Conservation (phyloP, 1,140 invertebrate species). For the Trissolcus basalis region DNA sequence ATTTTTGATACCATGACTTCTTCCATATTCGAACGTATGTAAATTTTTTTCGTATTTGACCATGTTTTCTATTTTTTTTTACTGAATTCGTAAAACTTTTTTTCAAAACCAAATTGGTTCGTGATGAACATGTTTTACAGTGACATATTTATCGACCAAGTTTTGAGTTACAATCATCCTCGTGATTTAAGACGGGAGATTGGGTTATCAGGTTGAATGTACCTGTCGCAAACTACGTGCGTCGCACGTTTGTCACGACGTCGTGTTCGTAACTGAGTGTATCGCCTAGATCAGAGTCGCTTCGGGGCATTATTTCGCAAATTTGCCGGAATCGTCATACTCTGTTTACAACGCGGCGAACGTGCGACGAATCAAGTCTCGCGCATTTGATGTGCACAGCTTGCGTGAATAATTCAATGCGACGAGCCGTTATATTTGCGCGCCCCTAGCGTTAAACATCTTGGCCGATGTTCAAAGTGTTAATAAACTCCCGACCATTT, state of each 20-base stretch:
- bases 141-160: too few relatives aligned
- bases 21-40: too few relatives aligned
- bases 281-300: constrained; percentile 15
- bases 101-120: too few relatives aligned
- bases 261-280: constrained; percentile 15
- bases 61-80: too few relatives aligned
- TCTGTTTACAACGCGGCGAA: constrained; percentile 12
- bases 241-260: constrained; percentile 24
- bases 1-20: too few relatives aligned
- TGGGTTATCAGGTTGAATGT: constrained; percentile 5
- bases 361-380: constrained; percentile 15
- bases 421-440: constrained; percentile 20
- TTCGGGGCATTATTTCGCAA: constrained; percentile 15
- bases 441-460: constrained; percentile 11
- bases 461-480: constrained; percentile 30
- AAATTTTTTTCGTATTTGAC: too few relatives aligned
- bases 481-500: constrained; percentile 62
- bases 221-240: constrained; percentile 16
- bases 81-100: too few relatives aligned
- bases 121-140: too few relatives aligned
- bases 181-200: neutral
- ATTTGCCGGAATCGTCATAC: constrained; percentile 29
- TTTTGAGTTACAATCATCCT: neutral
- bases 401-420: constrained; percentile 41
- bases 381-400: constrained; percentile 14